These are phyloP conservation scores for Regulus satrapa DNA, from an alignment of 2,113 vertebrate genomes.

Conservation along the genomic window DNA sequence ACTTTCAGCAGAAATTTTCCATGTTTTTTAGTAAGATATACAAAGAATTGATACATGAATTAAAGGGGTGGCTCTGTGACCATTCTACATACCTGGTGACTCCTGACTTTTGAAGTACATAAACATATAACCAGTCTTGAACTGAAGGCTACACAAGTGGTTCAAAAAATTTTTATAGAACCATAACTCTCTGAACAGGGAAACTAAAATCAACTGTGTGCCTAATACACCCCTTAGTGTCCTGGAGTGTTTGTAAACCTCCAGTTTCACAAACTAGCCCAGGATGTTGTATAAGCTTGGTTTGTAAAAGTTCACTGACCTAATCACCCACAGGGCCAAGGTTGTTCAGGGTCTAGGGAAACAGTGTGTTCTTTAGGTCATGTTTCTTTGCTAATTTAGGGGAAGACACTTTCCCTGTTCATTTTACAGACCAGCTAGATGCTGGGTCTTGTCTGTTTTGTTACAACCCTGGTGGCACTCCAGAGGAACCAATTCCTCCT, in stretches of 20 bases:
- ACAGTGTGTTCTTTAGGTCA: constrained; percentile 35
- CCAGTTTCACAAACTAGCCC: constrained; percentile 16
- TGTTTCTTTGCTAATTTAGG: constrained; percentile 32
- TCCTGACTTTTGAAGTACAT: background rate
- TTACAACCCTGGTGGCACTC: background rate
- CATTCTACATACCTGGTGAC: background rate
- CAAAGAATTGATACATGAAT: background rate
- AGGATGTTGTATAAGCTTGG: constrained; percentile 4
- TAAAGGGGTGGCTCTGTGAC: background rate
- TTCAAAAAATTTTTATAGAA: background rate
- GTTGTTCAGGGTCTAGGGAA: constrained; percentile 58
- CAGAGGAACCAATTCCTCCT: background rate
- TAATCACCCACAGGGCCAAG: background rate
- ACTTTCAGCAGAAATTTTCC: background rate
- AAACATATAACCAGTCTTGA: background rate
- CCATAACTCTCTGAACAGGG: background rate
- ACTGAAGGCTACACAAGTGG: background rate
- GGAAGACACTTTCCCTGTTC: background rate
- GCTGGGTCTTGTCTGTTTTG: background rate
- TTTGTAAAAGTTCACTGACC: constrained; percentile 60
- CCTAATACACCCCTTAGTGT: background rate
- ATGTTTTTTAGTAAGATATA: background rate
- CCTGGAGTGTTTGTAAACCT: background rate
- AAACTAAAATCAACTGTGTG: background rate
- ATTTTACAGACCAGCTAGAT: background rate